Evolutionary conservation across 1,140 invertebrate genomes (phyloP).

Genomic region (Heliconius melpomene): DNA sequence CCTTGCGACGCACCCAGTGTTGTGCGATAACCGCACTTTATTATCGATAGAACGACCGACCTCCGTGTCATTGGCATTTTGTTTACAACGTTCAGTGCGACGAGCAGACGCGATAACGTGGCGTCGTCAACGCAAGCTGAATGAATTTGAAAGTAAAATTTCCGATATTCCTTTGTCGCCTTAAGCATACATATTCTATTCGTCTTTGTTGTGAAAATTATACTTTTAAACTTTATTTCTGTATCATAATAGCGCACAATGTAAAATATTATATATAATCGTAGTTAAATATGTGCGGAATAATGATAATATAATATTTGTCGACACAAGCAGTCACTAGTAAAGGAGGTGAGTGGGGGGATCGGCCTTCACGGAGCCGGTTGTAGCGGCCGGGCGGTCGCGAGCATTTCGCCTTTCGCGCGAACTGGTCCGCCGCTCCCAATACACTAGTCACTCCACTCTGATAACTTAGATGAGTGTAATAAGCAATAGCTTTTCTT

Average conservation of each 20-base stretch:
- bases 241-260: background rate
- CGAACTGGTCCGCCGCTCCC: conserved; percentile 69
- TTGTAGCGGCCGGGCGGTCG: conserved; percentile 71
- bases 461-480: conserved; percentile 23
- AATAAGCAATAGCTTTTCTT: background rate
- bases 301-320: conserved; percentile 39
- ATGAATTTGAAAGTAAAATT: conserved; percentile 42
- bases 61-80: conserved; percentile 76
- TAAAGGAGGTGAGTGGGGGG: conserved; percentile 57
- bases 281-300: background rate
- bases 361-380: conserved; percentile 77
- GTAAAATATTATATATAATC: background rate
- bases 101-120: conserved; percentile 62
- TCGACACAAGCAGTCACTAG: conserved; percentile 69
- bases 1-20: conserved; percentile 72
- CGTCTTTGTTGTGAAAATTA: conserved; percentile 13
- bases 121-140: conserved; percentile 34
- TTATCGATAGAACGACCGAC: conserved; percentile 68
- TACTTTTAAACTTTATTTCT: conserved; percentile 19
- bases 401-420: conserved; percentile 78
- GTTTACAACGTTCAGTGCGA: conserved; percentile 64
- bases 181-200: conserved; percentile 1
- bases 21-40: conserved; percentile 53
- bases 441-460: conserved; percentile 47
- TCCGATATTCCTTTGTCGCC: conserved; percentile 19